These are phyloP conservation scores for Anoplopoma fimbria DNA, from an alignment of 2,113 vertebrate species.

Conservation along the genomic window DNA sequence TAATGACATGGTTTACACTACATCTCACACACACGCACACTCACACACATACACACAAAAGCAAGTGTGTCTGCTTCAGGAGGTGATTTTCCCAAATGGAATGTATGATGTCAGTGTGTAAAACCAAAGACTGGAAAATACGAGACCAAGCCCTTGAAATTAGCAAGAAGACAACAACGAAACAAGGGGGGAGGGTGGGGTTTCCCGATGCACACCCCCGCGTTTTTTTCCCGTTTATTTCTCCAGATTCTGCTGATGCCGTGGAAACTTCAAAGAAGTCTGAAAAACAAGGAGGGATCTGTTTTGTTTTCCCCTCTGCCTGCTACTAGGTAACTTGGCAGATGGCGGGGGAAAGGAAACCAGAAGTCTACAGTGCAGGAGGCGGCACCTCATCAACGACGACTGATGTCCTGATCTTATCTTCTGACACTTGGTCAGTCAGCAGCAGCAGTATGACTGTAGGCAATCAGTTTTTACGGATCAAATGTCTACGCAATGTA, in stretches of 20 bases:
- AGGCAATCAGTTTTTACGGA: slow-evolving; percentile 32
- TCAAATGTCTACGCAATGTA: slow-evolving; percentile 34
- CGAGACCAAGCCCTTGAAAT: slow-evolving; percentile 67
- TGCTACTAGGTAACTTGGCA: slow-evolving; percentile 70
- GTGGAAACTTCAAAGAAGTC: slow-evolving; percentile 77
- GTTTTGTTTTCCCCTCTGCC: slow-evolving; percentile 60
- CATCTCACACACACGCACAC: slow-evolving; percentile 24
- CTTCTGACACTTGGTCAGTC: slow-evolving; percentile 57
- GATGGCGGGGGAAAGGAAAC: slow-evolving; percentile 50
- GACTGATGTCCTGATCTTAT: slow-evolving; percentile 55
- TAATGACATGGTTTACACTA: slow-evolving; percentile 58
- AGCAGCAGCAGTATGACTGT: slow-evolving; percentile 8
- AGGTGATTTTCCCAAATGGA: slow-evolving; percentile 77
- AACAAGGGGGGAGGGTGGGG: slow-evolving; percentile 65
- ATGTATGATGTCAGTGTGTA: slow-evolving; percentile 75
- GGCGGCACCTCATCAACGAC: slow-evolving; percentile 39
- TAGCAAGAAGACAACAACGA: slow-evolving; percentile 55
- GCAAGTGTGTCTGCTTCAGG: slow-evolving; percentile 50
- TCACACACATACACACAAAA: slow-evolving; percentile 15
- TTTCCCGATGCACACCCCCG: slow-evolving; percentile 65
- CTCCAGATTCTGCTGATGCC: slow-evolving; percentile 61
- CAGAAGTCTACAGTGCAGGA: slow-evolving; percentile 34
- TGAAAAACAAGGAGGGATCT: slow-evolving; percentile 50
- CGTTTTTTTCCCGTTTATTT: slow-evolving; percentile 18
- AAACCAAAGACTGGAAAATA: slow-evolving; percentile 75